Evolutionary conservation across 2,888 invertebrate species (phyloP), one percentile per base, ranked within the genome.

Genomic region (Plusia festucae): DNA sequence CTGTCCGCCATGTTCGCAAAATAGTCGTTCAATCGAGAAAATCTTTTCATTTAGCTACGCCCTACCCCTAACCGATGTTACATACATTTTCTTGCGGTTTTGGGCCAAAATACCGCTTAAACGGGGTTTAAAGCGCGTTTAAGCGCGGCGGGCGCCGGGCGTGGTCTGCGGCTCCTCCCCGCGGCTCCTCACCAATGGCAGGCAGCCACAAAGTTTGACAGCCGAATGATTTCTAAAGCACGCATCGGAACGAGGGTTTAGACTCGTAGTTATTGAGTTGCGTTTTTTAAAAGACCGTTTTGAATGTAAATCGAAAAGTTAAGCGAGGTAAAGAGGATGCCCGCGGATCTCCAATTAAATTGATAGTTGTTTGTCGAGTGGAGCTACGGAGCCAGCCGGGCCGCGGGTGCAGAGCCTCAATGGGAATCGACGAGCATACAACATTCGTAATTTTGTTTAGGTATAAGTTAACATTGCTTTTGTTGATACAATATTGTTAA

Each of bases 241-340:
- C 89, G 85, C 88, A 87, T 90, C 89, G 88, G 88, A 89, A 90
- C 89, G 86, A 86, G 90, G 90, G 87, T 88, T 92, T 91, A 89
- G 88, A 85, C 85, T 85, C 84, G 88, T 89, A 88, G 91, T 91
- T 94, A 93, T 94, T 90, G 92, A 92, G 94, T 94, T 92, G 90
- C 86, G 76, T 88, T 93, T 90, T 93, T 93, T 92, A 93, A 95
- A 94, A 92, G 89, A 87, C 92, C 94, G 93, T 92, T 94, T 94
- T 94, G 94, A 94, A 94, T 94, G 93, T 94, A 95, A 94, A 95
- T 94, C 93, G 94, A 92, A 95, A 95, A 94, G 94, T 94, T 95
- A 94, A 90, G 90, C 91, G 90, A 84, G 88, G 91, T 91, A 91
- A 93, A 94, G 93, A 91, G 93, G 89, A 88, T 88, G 90, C 88